phyloP scores from a whole-genome alignment of 2,888 invertebrate genomes.

The Schizotus pectinicornis region DNA sequence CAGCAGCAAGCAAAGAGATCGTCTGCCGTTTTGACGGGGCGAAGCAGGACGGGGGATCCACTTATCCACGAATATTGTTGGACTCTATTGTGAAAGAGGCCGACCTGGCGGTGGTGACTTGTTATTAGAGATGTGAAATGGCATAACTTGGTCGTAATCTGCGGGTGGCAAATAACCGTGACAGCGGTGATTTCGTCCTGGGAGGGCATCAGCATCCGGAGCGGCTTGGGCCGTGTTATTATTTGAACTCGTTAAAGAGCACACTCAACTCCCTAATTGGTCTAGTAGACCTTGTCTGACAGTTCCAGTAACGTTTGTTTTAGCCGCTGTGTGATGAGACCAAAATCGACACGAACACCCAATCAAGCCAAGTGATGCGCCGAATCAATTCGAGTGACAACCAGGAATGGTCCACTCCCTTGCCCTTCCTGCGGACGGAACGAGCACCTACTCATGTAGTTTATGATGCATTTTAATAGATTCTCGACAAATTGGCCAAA shows the following conservation, averaged over 20 bases:
- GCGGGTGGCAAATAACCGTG: constrained; percentile 53
- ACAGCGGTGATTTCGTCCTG: constrained; percentile 48
- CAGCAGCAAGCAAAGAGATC: constrained; percentile 16
- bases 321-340: constrained; percentile 41
- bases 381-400: no score
- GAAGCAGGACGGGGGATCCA: constrained; percentile 7
- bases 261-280: constrained; percentile 54
- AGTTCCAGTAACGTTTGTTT: constrained; percentile 48
- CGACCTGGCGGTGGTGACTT: constrained; percentile 23
- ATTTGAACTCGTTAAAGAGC: constrained; percentile 52
- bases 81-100: constrained; percentile 17
- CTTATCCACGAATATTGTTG: constrained; percentile 19
- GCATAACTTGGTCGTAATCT: constrained; percentile 44
- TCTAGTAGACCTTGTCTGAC: constrained; percentile 49
- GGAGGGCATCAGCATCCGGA: constrained; percentile 53
- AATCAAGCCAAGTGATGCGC: no score
- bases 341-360: constrained; percentile 26
- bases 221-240: constrained; percentile 53
- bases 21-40: constrained; percentile 14
- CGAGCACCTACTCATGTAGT: no score
- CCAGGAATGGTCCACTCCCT: no score
- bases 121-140: constrained; percentile 42
- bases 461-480: no score
- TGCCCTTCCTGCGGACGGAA: no score
- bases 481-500: no score